A percentile compares a stretch with the other conserved stretches of the same genome.
Evolutionary conservation across 2,113 vertebrate species (phyloP).

Genomic region (Aptenodytes patagonicus): DNA sequence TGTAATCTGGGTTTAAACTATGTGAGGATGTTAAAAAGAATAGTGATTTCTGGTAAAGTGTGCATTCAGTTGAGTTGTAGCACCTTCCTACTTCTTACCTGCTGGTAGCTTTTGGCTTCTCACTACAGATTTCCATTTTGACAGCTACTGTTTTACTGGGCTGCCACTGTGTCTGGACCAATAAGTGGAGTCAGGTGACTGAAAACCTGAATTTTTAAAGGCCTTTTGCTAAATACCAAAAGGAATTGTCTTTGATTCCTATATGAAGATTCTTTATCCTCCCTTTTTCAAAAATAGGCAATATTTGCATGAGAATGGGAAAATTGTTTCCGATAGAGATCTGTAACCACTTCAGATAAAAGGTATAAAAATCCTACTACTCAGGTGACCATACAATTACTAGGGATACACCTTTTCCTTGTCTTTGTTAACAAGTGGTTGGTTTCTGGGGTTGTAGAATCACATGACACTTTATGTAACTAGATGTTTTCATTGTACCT

Average conservation of each 20-base stretch:
- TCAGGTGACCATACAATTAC: not conserved
- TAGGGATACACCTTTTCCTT: not conserved
- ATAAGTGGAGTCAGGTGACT: not conserved
- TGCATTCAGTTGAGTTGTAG: not conserved
- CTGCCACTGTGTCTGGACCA: not conserved
- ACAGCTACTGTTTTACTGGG: not conserved
- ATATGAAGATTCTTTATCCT: not conserved
- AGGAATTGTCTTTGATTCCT: not conserved
- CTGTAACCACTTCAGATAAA: not conserved
- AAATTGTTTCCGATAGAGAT: not conserved
- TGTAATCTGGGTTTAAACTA: not conserved
- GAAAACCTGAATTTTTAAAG: not conserved
- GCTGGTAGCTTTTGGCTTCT: not conserved
- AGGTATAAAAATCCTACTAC: not conserved
- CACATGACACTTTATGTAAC: not conserved
- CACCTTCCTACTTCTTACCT: not conserved
- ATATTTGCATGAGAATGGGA: not conserved
- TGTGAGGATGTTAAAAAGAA: not conserved
- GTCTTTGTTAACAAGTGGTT: not conserved
- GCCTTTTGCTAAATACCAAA: not conserved
- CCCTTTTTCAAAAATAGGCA: not conserved
- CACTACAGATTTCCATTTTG: not conserved
- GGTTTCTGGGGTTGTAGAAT: not conserved
- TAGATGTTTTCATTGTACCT: not conserved
- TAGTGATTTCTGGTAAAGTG: not conserved